These are phyloP conservation scores for Clarias fuscus DNA, from an alignment of 2,797 vertebrate genomes.

Conservation along the genomic window DNA sequence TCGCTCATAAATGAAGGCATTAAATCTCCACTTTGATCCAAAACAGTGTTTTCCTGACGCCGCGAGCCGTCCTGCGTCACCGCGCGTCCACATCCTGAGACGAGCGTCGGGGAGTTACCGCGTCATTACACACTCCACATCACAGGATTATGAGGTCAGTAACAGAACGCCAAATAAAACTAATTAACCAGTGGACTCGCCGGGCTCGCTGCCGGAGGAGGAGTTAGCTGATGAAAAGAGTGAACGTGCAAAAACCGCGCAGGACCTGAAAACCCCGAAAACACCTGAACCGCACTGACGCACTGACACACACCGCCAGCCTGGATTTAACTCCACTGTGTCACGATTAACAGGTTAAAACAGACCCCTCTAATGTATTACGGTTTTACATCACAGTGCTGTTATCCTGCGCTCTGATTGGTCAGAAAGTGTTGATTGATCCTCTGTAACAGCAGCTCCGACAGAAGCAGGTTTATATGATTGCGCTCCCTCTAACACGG, in stretches of 20 bases:
- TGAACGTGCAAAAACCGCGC: neutral
- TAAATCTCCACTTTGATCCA: conserved; percentile 12
- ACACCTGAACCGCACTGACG: neutral
- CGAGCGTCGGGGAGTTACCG: neutral
- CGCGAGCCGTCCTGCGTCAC: neutral
- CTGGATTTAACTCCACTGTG: neutral
- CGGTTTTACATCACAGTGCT: neutral
- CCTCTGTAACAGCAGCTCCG: neutral
- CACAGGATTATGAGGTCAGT: neutral
- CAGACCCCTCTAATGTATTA: neutral
- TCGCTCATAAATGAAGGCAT: neutral
- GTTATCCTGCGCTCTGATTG: neutral
- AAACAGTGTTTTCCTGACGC: neutral
- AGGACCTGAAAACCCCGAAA: neutral
- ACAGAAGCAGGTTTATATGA: neutral
- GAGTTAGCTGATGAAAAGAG: neutral
- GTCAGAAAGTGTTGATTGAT: neutral
- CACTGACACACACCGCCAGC: neutral
- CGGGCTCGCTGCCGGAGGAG: neutral
- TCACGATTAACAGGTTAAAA: neutral
- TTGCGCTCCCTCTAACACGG: neutral
- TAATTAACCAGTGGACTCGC: neutral
- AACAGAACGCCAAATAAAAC: neutral
- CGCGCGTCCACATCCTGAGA: neutral
- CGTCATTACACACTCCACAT: neutral